A percentile compares a stretch with the other conserved stretches of the same genome.
Conservation (phyloP, 2,113 vertebrate genomes). For the Aptenodytes patagonicus region DNA sequence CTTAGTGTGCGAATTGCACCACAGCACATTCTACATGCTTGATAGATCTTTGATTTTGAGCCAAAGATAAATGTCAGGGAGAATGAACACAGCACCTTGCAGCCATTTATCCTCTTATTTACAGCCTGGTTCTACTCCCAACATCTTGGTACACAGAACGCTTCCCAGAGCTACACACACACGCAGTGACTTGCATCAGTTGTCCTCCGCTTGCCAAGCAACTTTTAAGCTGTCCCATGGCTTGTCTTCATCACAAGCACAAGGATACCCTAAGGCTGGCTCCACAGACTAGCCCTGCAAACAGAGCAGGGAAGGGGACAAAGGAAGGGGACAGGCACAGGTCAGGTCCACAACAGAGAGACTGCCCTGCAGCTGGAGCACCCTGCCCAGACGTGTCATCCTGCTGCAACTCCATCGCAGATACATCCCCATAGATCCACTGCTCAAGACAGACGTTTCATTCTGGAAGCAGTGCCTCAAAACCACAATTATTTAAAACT, state of each 20-base stretch:
- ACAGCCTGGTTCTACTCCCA: neutral
- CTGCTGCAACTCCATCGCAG: fast-evolving
- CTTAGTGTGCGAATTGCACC: neutral
- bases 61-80: neutral
- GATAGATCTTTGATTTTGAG: neutral
- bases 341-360: neutral
- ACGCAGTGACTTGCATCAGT: neutral
- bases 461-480: neutral
- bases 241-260: neutral
- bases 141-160: neutral
- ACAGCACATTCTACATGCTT: neutral
- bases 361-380: neutral
- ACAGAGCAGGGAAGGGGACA: neutral
- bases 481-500: neutral
- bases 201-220: neutral
- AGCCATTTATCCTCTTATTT: neutral
- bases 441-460: neutral
- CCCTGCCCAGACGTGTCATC: neutral
- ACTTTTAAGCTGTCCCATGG: neutral
- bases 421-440: neutral
- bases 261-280: neutral
- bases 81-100: neutral
- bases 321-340: neutral
- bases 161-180: neutral
- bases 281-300: neutral